phyloP scores from a whole-genome alignment of 1,140 invertebrate genomes.

The Adelges cooleyi region DNA sequence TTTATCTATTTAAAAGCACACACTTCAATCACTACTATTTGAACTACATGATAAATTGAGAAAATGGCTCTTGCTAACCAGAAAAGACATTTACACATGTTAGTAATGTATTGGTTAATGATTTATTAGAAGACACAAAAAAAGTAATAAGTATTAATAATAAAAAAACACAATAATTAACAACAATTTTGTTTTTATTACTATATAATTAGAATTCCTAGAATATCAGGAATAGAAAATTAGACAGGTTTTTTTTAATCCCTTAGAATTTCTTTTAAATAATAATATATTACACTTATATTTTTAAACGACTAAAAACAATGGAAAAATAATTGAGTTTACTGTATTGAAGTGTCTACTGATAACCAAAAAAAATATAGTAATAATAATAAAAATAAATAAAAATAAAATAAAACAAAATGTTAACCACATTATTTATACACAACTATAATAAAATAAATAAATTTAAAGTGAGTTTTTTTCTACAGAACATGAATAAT shows the following conservation, averaged over 20 bases:
- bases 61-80: too few species aligned
- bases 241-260: constrained; percentile 22
- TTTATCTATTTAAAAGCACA: too few species aligned
- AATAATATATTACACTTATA: constrained; percentile 25
- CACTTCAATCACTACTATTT: too few species aligned
- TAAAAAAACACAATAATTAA: constrained; percentile 21
- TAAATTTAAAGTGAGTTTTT: constrained; percentile 10
- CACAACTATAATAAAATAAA: constrained; percentile 29
- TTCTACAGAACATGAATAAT: not conserved
- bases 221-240: constrained; percentile 26
- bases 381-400: constrained; percentile 8
- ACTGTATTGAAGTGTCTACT: constrained; percentile 19
- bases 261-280: constrained; percentile 17
- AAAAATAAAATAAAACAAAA: constrained; percentile 23
- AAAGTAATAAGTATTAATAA: not conserved
- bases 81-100: too few species aligned
- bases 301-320: constrained; percentile 24
- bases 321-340: constrained; percentile 18
- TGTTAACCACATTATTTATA: constrained; percentile 28
- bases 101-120: too few species aligned
- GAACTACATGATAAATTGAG: too few species aligned
- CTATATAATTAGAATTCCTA: constrained; percentile 27
- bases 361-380: constrained; percentile 18
- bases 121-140: too few species aligned
- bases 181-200: constrained; percentile 27